Conservation (phyloP, 2,888 invertebrate genomes). For the Dicycla oo region DNA sequence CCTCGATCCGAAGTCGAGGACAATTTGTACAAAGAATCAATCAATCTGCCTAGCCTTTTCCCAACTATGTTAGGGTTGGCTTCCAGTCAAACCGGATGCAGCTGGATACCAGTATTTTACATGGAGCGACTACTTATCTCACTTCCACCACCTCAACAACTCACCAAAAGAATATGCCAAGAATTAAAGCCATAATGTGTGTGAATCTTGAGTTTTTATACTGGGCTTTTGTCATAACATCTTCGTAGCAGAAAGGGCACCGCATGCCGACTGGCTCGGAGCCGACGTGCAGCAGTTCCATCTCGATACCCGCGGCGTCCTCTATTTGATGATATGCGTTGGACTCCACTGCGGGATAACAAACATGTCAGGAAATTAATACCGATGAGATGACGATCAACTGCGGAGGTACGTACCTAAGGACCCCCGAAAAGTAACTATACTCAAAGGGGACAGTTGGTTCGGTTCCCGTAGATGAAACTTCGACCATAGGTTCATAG, state of each 20-base stretch:
- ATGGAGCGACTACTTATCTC: too few species aligned
- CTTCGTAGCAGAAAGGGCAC: slow-evolving; percentile 85
- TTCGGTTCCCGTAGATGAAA: not conserved
- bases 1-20: slow-evolving; percentile 15
- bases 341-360: slow-evolving; percentile 79
- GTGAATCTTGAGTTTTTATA: slow-evolving; percentile 80
- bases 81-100: too few species aligned
- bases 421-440: not conserved
- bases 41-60: too few species aligned
- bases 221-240: slow-evolving; percentile 83
- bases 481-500: not conserved
- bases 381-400: not conserved
- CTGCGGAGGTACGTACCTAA: not conserved
- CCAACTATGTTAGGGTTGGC: too few species aligned
- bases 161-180: slow-evolving; percentile 86
- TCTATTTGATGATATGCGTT: slow-evolving; percentile 82
- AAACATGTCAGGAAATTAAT: not conserved
- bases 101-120: too few species aligned
- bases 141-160: too few species aligned
- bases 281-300: slow-evolving; percentile 85
- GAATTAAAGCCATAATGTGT: slow-evolving; percentile 78
- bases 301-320: slow-evolving; percentile 80
- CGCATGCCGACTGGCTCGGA: slow-evolving; percentile 87
- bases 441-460: not conserved
- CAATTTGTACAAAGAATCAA: too few species aligned